Evolutionary conservation across 2,888 invertebrate genomes (phyloP).

Genomic region (Zygothrica quintamaculata): DNA sequence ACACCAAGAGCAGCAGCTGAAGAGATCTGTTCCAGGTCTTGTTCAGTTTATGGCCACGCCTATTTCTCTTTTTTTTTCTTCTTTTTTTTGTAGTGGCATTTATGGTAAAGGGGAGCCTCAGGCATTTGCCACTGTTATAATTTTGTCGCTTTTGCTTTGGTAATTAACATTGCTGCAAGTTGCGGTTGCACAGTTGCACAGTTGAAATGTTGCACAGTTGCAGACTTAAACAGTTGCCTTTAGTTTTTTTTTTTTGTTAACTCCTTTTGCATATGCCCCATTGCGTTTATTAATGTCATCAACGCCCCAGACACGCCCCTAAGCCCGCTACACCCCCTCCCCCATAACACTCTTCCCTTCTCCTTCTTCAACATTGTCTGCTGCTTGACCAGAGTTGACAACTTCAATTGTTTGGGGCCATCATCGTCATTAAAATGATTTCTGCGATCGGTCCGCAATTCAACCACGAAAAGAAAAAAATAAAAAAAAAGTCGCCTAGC

Average conservation of each 20-base stretch:
- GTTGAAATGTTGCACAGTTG: conserved; percentile 20
- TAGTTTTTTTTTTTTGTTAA: conserved; percentile 6
- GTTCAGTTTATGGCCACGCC: conserved; percentile 31
- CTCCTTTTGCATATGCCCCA: conserved; percentile 62
- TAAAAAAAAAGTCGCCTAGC: conserved; percentile 59
- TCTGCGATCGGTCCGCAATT: conserved; percentile 41
- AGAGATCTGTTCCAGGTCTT: conserved; percentile 8
- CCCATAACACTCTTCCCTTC: neutral
- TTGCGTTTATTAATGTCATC: conserved; percentile 75
- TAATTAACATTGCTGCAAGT: conserved; percentile 62
- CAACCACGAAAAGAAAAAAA: too few species aligned
- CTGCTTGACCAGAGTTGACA: conserved; percentile 64
- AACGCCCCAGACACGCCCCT: conserved; percentile 57
- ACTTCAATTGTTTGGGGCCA: conserved; percentile 68
- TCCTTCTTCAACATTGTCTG: conserved; percentile 11
- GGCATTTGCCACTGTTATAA: conserved; percentile 74
- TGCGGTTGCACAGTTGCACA: conserved; percentile 11
- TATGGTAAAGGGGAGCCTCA: conserved; percentile 22
- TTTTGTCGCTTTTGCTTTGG: conserved; percentile 67
- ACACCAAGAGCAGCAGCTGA: conserved; percentile 21
- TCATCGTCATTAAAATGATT: conserved; percentile 69
- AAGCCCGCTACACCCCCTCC: conserved; percentile 6
- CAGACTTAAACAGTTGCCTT: conserved; percentile 31
- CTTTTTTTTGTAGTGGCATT: neutral
- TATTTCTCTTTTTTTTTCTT: too few species aligned